Percentiles rank a stretch among this genome's conserved stretches.
Conservation (phyloP, 2,113 vertebrate genomes). For the Typhlomys cinereus region DNA sequence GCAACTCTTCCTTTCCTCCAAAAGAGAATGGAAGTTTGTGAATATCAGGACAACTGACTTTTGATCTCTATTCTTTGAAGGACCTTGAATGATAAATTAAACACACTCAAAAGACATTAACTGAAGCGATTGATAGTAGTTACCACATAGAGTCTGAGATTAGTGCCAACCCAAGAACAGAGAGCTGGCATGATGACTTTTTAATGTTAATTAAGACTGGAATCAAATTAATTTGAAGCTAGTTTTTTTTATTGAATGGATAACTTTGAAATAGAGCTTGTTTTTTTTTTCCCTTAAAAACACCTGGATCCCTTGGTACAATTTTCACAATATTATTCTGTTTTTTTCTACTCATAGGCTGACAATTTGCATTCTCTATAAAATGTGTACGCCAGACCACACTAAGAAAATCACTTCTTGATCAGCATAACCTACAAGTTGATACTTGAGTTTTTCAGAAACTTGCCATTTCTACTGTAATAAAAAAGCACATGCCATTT, state of each 20-base stretch:
- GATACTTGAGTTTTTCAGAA: conserved; percentile 33
- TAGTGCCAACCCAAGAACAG: neutral
- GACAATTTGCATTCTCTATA: neutral
- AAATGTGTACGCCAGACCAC: neutral
- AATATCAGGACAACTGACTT: no score
- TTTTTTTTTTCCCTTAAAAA: neutral
- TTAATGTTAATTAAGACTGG: neutral
- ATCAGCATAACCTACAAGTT: neutral
- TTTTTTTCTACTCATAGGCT: neutral
- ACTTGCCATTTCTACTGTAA: neutral
- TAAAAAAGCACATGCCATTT: neutral
- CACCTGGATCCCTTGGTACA: neutral
- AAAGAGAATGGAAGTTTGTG: neutral
- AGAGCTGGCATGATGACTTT: neutral
- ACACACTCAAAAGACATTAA: neutral
- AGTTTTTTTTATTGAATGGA: neutral
- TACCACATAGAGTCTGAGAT: neutral
- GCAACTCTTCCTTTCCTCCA: no score
- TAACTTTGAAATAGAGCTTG: neutral
- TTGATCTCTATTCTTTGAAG: neutral
- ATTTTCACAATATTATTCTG: neutral
- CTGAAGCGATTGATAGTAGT: neutral
- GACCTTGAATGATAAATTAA: neutral
- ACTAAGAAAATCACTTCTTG: neutral
- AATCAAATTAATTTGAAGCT: neutral